Base-by-base conservation (phyloP, 2,888 invertebrate genomes). In the Hyles lineata region DNA sequence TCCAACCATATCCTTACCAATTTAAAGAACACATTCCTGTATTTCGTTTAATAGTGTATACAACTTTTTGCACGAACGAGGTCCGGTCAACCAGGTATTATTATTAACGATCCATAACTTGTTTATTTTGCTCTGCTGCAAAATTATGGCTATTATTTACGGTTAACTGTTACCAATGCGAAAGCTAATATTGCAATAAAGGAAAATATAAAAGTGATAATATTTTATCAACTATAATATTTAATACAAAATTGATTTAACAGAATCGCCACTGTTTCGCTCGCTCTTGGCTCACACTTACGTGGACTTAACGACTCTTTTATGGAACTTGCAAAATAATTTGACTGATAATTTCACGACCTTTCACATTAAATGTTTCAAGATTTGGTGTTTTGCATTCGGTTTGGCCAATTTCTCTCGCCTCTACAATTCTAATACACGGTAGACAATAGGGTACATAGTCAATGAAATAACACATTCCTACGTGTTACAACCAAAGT, bases 61-160 rank as follows among this genome's bases (percentile, higher is more conserved):
- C 21, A 43, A 67, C 43, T 50, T 67, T 67, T 50, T 67, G 23
- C 67, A 43, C 50, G 17, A 23, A 7, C 67, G 23, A 23, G 19
- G 67, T 17, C 43, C 50, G 50, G 67, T 67, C 17, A 50, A 67
- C 67, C 67, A 67, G 67, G 67, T 67, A 67, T 67, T 50, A 23
- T 67, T 63, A 63, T 63, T 23, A 67, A 67, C 50, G 17, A 43
- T 23, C 67, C 43, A 67, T 67, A 25, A 15, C 67, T 43, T 67
- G 43, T 67, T 67, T 67, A 67, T 67, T 50, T 43, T 67, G 11
- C 43, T 50, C 23, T 50, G 67, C 15, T 23, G 43, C 43, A 67
- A 23, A 43, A 67, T 67, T 67, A 67, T 21, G 6, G 67, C 67
- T 67, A 67, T 67, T 67, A 67, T 67, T 67, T 67, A 67, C 50